Evolutionary conservation across 1,140 invertebrate species (phyloP).

Genomic region (Patella vulgata): DNA sequence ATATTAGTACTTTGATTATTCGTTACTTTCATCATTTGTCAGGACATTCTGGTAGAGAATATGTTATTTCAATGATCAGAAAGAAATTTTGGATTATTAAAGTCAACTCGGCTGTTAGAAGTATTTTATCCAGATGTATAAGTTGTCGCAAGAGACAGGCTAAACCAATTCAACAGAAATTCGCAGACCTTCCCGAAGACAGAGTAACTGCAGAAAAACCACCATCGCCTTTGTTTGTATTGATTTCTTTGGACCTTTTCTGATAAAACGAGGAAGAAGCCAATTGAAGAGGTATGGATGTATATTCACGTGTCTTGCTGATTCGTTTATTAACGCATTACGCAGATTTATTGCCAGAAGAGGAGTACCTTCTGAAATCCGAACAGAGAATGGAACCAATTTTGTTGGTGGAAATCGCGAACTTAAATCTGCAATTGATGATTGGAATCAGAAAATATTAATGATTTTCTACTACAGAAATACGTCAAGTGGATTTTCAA

Average conservation of each 20-base stretch:
- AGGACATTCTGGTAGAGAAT: conserved; percentile 19
- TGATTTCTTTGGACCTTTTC: conserved; percentile 50
- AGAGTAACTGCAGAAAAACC: conserved; percentile 23
- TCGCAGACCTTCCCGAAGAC: conserved; percentile 20
- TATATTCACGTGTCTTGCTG: conserved; percentile 41
- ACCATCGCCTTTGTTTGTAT: conserved; percentile 46
- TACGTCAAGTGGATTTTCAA: conserved; percentile 64
- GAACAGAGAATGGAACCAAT: conserved; percentile 31
- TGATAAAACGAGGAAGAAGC: conserved; percentile 22
- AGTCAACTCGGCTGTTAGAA: conserved; percentile 1
- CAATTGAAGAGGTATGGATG: conserved; percentile 39
- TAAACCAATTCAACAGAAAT: conserved; percentile 21
- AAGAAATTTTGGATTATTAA: conserved; percentile 19
- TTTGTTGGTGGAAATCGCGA: conserved; percentile 37
- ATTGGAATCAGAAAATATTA: conserved; percentile 27
- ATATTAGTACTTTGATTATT: conserved; percentile 15
- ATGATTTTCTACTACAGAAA: conserved; percentile 6
- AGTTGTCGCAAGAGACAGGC: neutral
- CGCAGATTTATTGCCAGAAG: conserved; percentile 20
- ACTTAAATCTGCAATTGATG: conserved; percentile 20
- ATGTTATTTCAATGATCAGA: conserved; percentile 3
- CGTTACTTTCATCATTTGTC: conserved; percentile 5
- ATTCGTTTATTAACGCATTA: conserved; percentile 41
- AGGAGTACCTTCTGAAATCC: conserved; percentile 33
- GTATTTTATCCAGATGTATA: conserved; percentile 11